Evolutionary conservation across 2,888 invertebrate genomes (phyloP).

Genomic region (Melanostoma scalare): DNA sequence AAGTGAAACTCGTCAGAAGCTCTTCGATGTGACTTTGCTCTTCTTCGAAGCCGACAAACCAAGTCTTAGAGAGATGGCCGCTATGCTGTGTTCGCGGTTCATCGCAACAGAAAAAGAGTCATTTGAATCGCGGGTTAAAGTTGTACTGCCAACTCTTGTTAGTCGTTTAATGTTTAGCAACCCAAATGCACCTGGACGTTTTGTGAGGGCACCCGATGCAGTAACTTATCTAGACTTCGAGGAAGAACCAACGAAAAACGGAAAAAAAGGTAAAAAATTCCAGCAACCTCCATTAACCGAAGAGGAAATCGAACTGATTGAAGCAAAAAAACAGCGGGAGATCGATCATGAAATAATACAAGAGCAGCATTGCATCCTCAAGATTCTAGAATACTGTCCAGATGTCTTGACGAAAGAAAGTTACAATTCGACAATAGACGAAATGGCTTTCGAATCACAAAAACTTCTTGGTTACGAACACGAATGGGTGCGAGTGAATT

Average conservation of each 20-base stretch:
- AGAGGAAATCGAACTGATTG: conserved; percentile 76
- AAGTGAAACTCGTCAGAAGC: conserved; percentile 84
- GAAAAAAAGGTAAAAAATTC: conserved; percentile 38
- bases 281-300: conserved; percentile 70
- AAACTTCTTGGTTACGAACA: conserved; percentile 90
- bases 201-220: conserved; percentile 84
- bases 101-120: conserved; percentile 88
- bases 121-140: conserved; percentile 86
- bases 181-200: conserved; percentile 83
- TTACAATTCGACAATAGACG: conserved; percentile 81
- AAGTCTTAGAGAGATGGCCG: conserved; percentile 88
- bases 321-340: conserved; percentile 85
- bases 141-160: conserved; percentile 84
- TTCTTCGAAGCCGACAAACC: conserved; percentile 88
- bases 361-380: conserved; percentile 87
- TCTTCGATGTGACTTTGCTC: conserved; percentile 87
- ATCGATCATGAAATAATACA: conserved; percentile 90
- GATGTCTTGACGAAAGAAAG: conserved; percentile 83
- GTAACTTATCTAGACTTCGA: conserved; percentile 68
- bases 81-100: conserved; percentile 91
- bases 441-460: conserved; percentile 87
- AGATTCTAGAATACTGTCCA: conserved; percentile 86
- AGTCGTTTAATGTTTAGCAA: conserved; percentile 83
- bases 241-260: conserved; percentile 53
- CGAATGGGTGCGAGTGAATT: conserved; percentile 91